phyloP scores from a whole-genome alignment of 2,888 invertebrate genomes.

The Coecobrya sp. region DNA sequence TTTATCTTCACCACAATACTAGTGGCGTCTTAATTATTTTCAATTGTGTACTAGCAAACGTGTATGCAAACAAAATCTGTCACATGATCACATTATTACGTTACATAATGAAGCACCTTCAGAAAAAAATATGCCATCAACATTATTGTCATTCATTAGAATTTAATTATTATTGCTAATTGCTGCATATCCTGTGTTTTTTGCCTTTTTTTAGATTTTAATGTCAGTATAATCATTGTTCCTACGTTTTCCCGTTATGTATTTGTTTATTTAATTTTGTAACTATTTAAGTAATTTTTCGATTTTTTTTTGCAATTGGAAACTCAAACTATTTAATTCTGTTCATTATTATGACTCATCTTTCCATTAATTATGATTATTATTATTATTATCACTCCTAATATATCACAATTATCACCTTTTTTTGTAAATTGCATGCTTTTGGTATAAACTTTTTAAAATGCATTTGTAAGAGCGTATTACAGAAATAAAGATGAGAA shows the following conservation, averaged over 20 bases:
- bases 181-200: conserved; percentile 38
- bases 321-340: background rate
- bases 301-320: conserved; percentile 26
- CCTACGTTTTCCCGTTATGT: conserved; percentile 34
- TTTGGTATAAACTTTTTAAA: conserved; percentile 57
- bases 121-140: conserved; percentile 33
- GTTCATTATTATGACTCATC: conserved; percentile 20
- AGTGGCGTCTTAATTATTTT: conserved; percentile 38
- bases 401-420: conserved; percentile 31
- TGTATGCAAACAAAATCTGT: conserved; percentile 7
- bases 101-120: conserved; percentile 36
- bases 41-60: conserved; percentile 5
- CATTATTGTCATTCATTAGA: conserved; percentile 20
- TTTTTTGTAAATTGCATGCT: conserved; percentile 53
- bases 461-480: conserved; percentile 55
- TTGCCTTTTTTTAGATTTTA: conserved; percentile 50
- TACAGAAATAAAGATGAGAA: conserved; percentile 47
- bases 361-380: conserved; percentile 23
- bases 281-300: conserved; percentile 24
- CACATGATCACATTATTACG: conserved; percentile 37
- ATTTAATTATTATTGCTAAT: conserved; percentile 25
- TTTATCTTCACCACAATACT: conserved; percentile 20
- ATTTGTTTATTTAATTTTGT: conserved; percentile 35
- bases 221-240: conserved; percentile 33
- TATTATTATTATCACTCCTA: conserved; percentile 13